Evolutionary conservation across 2,888 invertebrate species (phyloP).

Genomic region (Limnephilus marmoratus): DNA sequence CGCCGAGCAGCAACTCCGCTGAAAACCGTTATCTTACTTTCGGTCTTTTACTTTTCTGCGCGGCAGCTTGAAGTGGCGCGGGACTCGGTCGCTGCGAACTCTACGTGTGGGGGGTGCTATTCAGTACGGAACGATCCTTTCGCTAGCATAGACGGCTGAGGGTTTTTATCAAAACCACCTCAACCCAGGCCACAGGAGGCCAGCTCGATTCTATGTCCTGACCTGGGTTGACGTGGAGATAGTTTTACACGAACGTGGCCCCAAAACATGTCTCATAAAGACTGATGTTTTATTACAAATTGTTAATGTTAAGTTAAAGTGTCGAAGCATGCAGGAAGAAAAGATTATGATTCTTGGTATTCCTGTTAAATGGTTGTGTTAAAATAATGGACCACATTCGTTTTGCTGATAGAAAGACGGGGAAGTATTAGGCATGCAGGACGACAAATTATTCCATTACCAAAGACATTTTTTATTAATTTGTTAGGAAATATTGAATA

Average conservation of each 20-base stretch:
- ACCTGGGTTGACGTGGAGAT: too few species aligned
- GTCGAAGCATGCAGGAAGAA: background rate
- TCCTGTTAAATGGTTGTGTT: slow-evolving; percentile 64
- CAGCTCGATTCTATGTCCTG: too few species aligned
- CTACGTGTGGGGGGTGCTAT: background rate
- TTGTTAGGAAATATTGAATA: background rate
- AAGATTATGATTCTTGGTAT: background rate
- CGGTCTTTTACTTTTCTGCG: too few species aligned
- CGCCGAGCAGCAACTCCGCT: too few species aligned
- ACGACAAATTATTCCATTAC: background rate
- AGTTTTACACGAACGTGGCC: background rate
- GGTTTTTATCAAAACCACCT: background rate
- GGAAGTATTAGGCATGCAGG: background rate
- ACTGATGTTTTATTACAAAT: slow-evolving; percentile 58
- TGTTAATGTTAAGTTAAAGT: slow-evolving; percentile 38
- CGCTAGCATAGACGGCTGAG: background rate
- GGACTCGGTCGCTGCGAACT: too few species aligned
- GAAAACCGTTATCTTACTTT: too few species aligned
- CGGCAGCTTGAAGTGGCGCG: too few species aligned
- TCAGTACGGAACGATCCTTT: background rate
- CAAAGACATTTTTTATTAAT: background rate
- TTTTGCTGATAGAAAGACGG: background rate
- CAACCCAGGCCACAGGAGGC: too few species aligned
- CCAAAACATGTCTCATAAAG: slow-evolving; percentile 61
- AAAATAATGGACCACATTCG: slow-evolving; percentile 63